Evolutionary conservation across 2,888 invertebrate genomes (phyloP), one percentile per base, ranked within the genome.

Genomic region (Venusia cambrica): DNA sequence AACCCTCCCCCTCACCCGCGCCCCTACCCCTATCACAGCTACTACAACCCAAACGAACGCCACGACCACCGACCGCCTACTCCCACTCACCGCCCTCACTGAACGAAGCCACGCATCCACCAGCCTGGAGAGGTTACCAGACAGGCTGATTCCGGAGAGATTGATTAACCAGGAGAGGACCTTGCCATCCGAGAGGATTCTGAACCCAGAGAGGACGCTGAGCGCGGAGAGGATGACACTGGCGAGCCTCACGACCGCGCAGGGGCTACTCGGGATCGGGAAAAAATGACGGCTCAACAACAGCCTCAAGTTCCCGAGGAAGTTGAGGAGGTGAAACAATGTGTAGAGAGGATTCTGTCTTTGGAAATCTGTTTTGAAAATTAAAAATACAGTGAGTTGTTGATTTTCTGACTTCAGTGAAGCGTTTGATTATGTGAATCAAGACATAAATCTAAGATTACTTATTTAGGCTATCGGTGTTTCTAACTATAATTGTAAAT

Each of bases 281-380:
- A 88, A 88, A 65, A 88, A 88, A 88, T 88, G 87, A 88, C 87
- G 87, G 38, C 71, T 75, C 58, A 74, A 58, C 33, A 77, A 72
- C 46, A 45, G 57, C 9, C 63, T 63, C 24, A 72, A 72, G 51
- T 64, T 67, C 25, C 72, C 77, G 1, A 74, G 72, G 44, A 83
- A 80, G 41, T 65, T 79, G 12, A 62, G 80, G 44, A 66, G 76
- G 43, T 84, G 72, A 58, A 18, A 7, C 16, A 15, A 6, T 19
- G 16, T 18, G 6, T 11, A 13, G 5, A 10, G 16, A n/a, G 5
- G 6, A n/a, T 17, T 21, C 17, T 28, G 28, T 22, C 28, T 28
- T 22, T 34, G 21, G n/a, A 21, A 22, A 12, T 28, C 14, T 11
- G 15, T 13, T 20, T n/a, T 27, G 26, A 15, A 2, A 2, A 5